Conservation (phyloP, 2,113 vertebrate species). For the Solea senegalensis region DNA sequence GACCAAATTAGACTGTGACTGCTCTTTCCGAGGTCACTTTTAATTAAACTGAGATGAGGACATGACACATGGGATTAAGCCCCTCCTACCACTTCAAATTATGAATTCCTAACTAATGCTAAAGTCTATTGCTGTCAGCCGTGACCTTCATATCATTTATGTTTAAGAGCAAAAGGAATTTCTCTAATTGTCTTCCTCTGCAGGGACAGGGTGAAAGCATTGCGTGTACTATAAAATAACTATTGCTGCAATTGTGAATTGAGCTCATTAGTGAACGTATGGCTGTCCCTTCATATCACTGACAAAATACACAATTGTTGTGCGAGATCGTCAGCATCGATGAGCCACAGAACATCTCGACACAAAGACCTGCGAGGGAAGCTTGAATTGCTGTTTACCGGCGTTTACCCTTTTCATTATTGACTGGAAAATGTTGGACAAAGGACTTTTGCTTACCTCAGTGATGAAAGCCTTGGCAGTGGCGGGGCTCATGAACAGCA, state of each 20-base stretch:
- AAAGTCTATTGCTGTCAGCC: conserved; percentile 69
- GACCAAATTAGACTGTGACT: conserved; percentile 79
- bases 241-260: too few species aligned
- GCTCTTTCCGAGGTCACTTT: conserved; percentile 80
- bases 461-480: conserved; percentile 96
- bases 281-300: too few species aligned
- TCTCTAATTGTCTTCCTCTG: conserved; percentile 56
- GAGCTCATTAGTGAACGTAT: too few species aligned
- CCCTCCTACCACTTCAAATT: conserved; percentile 70
- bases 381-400: background rate
- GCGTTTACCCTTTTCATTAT: background rate
- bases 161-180: conserved; percentile 64
- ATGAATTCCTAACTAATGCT: conserved; percentile 74
- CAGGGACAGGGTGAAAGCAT: conserved; percentile 14
- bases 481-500: conserved; percentile 94
- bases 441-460: conserved; percentile 83
- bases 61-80: conserved; percentile 77
- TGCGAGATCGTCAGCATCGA: too few species aligned
- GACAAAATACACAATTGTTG: too few species aligned
- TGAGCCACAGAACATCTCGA: background rate
- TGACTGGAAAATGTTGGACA: background rate
- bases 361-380: background rate
- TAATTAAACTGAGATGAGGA: conserved; percentile 81
- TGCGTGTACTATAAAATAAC: too few species aligned
- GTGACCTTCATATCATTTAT: conserved; percentile 68